phyloP scores from a whole-genome alignment of 2,888 invertebrate genomes.

The Brachyopa scutellaris region DNA sequence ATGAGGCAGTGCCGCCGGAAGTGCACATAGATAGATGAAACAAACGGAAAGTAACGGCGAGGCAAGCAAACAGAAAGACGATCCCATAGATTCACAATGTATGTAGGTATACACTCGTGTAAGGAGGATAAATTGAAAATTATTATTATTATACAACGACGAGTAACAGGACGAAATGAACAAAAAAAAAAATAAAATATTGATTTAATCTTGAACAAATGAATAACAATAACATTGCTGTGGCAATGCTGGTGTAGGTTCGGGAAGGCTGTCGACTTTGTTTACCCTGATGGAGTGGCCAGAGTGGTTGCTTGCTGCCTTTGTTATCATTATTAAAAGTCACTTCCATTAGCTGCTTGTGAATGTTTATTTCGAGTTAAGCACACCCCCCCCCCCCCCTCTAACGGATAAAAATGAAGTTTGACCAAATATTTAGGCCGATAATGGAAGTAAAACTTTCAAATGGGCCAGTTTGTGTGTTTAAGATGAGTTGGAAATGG shows the following conservation, averaged over 20 bases:
- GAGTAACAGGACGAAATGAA: slow-evolving; percentile 37
- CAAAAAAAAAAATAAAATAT: slow-evolving; percentile 66
- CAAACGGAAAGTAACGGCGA: slow-evolving; percentile 13
- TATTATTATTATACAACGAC: slow-evolving; percentile 46
- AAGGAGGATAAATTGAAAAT: slow-evolving; percentile 55
- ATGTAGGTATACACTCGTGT: too few species aligned
- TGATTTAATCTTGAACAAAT: slow-evolving; percentile 63
- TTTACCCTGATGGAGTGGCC: slow-evolving; percentile 36
- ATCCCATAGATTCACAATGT: slow-evolving; percentile 6
- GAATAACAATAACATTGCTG: slow-evolving; percentile 48
- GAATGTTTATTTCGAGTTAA: slow-evolving; percentile 45
- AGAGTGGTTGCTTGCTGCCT: slow-evolving; percentile 30
- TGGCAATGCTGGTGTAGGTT: neutral
- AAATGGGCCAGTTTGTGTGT: neutral
- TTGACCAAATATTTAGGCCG: slow-evolving; percentile 10
- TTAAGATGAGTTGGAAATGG: too few species aligned
- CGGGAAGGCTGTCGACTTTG: slow-evolving; percentile 17
- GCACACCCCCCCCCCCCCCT: too few species aligned
- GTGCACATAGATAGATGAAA: slow-evolving; percentile 23
- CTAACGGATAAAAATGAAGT: slow-evolving; percentile 34
- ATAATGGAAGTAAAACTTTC: neutral
- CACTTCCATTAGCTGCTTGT: slow-evolving; percentile 53
- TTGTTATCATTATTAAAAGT: slow-evolving; percentile 58
- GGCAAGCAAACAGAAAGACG: slow-evolving; percentile 30
- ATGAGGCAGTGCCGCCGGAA: slow-evolving; percentile 41